These are phyloP conservation scores for Cyclina sinensis DNA, from an alignment of 1,140 invertebrate genomes.

Conservation along the genomic window DNA sequence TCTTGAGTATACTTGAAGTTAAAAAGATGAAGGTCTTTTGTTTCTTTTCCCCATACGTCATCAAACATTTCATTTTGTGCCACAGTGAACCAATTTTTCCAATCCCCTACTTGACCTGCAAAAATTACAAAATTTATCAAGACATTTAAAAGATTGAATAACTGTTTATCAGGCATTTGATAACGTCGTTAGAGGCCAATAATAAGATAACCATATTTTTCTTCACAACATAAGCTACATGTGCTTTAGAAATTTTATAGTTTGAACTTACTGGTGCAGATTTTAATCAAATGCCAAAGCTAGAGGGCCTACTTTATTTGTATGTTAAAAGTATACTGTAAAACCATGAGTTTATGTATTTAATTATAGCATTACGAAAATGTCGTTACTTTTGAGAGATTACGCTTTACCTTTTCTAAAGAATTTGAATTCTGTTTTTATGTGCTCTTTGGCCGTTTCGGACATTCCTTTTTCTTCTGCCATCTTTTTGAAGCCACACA, in stretches of 20 bases:
- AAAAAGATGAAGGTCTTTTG: neutral
- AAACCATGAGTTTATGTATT: neutral
- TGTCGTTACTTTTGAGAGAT: no score
- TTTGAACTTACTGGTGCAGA: no score
- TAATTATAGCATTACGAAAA: neutral
- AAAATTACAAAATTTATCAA: neutral
- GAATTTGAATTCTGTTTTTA: constrained; percentile 9
- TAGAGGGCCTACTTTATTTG: no score
- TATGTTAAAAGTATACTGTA: no score
- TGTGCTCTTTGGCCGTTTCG: neutral
- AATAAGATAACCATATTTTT: no score
- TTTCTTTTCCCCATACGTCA: neutral
- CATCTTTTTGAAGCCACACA: constrained; percentile 47
- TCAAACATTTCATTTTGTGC: no score
- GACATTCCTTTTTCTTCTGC: neutral
- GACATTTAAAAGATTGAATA: no score
- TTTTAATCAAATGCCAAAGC: no score
- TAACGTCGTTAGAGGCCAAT: no score
- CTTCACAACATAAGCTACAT: no score
- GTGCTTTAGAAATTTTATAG: no score
- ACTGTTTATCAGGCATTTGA: no score
- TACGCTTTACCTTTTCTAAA: constrained; percentile 42
- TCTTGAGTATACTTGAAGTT: neutral
- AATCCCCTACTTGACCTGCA: neutral
- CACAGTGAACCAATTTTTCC: neutral